These are phyloP conservation scores for Neuroscelio doddi DNA, from an alignment of 2,888 invertebrate genomes.

Conservation along the genomic window DNA sequence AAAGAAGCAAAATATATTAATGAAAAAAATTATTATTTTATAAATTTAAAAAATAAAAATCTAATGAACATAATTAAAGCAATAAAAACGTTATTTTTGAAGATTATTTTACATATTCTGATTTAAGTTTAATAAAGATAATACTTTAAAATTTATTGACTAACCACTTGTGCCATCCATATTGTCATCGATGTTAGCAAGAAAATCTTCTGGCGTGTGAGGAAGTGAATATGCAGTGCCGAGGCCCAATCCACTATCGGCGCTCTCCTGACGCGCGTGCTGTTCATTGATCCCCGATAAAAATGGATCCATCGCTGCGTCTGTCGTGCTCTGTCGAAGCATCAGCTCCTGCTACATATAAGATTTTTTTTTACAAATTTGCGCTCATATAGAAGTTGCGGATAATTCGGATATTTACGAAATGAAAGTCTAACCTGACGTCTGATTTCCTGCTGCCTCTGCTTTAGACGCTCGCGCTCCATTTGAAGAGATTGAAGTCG, in stretches of 20 bases:
- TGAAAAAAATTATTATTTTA: too few relatives aligned
- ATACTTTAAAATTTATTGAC: too few relatives aligned
- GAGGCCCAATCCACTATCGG: slow-evolving; percentile 94
- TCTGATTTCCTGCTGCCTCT: slow-evolving; percentile 91
- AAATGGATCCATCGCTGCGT: slow-evolving; percentile 84
- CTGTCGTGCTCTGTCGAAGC: slow-evolving; percentile 80
- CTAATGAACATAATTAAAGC: too few relatives aligned
- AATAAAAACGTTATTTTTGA: too few relatives aligned
- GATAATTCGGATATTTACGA: neutral
- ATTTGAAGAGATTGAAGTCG: slow-evolving; percentile 88
- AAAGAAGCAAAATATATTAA: too few relatives aligned
- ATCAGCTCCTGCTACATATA: slow-evolving; percentile 81
- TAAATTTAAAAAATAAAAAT: too few relatives aligned
- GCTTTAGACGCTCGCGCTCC: slow-evolving; percentile 90
- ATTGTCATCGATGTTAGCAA: slow-evolving; percentile 91
- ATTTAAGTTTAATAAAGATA: too few relatives aligned
- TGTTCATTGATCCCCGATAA: slow-evolving; percentile 84
- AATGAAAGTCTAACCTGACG: slow-evolving; percentile 78
- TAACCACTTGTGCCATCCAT: slow-evolving; percentile 89
- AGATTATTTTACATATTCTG: too few relatives aligned
- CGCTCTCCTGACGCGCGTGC: slow-evolving; percentile 95
- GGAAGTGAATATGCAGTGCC: slow-evolving; percentile 91
- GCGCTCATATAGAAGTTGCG: neutral
- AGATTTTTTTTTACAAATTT: neutral
- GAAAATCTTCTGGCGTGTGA: slow-evolving; percentile 94